These are phyloP conservation scores for Lepilemur ruficaudatus DNA, from an alignment of 2,797 vertebrate species.

Conservation along the genomic window DNA sequence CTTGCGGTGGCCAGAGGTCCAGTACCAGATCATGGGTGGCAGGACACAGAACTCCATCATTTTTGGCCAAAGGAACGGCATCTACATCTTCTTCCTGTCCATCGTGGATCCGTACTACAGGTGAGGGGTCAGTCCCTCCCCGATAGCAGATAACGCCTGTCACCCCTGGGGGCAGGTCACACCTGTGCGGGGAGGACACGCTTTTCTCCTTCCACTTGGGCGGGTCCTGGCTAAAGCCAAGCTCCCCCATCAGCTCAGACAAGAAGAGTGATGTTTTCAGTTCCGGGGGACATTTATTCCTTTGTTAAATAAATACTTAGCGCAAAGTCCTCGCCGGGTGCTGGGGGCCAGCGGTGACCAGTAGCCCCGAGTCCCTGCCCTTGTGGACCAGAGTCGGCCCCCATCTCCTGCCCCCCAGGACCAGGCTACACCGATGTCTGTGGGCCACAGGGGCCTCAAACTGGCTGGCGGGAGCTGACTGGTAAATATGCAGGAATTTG, in stretches of 20 bases:
- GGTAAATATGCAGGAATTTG: not conserved
- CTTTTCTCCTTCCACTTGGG: not conserved
- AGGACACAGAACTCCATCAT: constrained; percentile 34
- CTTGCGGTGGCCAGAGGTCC: constrained; percentile 5
- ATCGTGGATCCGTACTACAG: constrained; percentile 69
- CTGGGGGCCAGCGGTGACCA: not conserved
- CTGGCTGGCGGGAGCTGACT: not conserved
- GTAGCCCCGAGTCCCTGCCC: not conserved
- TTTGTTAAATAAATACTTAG: not conserved
- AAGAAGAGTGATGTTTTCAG: not conserved
- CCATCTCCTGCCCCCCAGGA: not conserved
- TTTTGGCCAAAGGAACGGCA: constrained; percentile 65
- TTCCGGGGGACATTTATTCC: not conserved
- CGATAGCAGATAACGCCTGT: accelerated
- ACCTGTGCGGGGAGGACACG: accelerated
- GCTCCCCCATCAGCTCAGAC: not conserved
- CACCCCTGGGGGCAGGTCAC: not conserved
- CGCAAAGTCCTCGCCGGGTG: not conserved
- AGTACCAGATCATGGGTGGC: constrained; percentile 70
- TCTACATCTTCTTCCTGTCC: constrained; percentile 58
- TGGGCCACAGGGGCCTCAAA: too few species aligned
- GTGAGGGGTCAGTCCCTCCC: not conserved
- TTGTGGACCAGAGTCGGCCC: not conserved
- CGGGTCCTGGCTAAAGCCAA: not conserved
- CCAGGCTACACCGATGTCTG: too few species aligned